Percentiles rank a stretch among this genome's conserved stretches.
Conservation (phyloP, 2,113 vertebrate species). For the Anser brachyrhynchus region DNA sequence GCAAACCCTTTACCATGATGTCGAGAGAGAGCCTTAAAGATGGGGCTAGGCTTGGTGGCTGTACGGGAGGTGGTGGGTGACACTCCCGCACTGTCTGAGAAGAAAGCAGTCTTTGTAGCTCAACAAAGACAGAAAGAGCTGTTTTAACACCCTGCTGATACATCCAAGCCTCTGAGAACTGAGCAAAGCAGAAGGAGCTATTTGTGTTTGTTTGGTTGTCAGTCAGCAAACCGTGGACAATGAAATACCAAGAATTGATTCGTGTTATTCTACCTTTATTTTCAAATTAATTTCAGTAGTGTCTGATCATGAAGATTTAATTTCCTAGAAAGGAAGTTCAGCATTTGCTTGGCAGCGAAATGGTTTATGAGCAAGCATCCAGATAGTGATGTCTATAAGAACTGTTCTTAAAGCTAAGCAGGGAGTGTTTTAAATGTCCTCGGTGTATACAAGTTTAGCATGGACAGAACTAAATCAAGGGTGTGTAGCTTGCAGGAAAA, state of each 20-base stretch:
- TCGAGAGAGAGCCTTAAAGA: neutral
- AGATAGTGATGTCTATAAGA: neutral
- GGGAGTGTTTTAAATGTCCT: neutral
- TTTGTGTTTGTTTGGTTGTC: neutral
- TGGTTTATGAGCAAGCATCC: neutral
- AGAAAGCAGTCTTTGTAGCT: neutral
- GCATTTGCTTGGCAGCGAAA: neutral
- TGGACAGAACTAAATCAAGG: neutral
- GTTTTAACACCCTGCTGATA: neutral
- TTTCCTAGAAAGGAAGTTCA: constrained; percentile 18
- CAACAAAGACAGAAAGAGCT: neutral
- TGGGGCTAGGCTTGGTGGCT: neutral
- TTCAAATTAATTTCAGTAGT: neutral
- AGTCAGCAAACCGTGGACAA: neutral
- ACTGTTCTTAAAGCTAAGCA: neutral
- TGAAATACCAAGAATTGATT: neutral
- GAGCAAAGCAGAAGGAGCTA: neutral
- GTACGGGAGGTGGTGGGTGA: neutral
- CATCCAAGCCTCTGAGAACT: neutral
- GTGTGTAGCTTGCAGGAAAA: neutral
- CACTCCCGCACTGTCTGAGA: neutral
- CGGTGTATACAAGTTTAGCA: neutral
- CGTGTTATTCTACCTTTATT: neutral
- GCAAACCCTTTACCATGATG: neutral
- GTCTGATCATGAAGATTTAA: constrained; percentile 31